A percentile compares a stretch with the other conserved stretches of the same genome.
Evolutionary conservation across 2,113 vertebrate genomes (phyloP).

Genomic region (Prionailurus bengalensis): DNA sequence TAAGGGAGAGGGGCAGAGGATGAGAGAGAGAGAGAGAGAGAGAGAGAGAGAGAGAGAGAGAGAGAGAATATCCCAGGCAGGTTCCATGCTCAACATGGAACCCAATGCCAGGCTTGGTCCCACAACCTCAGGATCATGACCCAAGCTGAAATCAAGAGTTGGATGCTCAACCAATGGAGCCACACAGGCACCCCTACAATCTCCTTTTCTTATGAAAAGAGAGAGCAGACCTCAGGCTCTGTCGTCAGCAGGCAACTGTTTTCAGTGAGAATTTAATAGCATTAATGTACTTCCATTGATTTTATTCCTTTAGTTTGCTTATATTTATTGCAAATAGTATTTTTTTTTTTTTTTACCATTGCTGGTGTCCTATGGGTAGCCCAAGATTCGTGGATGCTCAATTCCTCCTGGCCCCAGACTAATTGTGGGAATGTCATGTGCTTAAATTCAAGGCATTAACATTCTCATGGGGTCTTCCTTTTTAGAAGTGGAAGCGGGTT

Average conservation of each 20-base stretch:
- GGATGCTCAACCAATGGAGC: too few relatives aligned
- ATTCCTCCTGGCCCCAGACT: neutral
- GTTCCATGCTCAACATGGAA: too few relatives aligned
- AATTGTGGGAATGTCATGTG: neutral
- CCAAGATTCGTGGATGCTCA: neutral
- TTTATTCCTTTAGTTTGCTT: constrained; percentile 31
- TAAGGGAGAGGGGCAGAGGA: too few relatives aligned
- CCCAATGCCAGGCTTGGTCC: too few relatives aligned
- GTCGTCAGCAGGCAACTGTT: neutral
- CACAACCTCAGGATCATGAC: too few relatives aligned
- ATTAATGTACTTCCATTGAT: neutral
- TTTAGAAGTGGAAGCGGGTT: constrained; percentile 15
- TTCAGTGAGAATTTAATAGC: neutral
- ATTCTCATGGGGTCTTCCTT: neutral
- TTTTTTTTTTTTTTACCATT: neutral
- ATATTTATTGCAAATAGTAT: constrained; percentile 15
- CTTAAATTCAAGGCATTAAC: constrained; percentile 26
- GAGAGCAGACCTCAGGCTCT: neutral
- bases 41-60: too few relatives aligned
- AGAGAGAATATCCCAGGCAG: too few relatives aligned
- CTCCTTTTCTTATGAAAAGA: neutral
- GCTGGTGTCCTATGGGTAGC: neutral
- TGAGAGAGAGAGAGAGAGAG: too few relatives aligned
- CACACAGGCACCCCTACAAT: neutral
- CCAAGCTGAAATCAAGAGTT: too few relatives aligned